Percentiles rank a stretch among this genome's conserved stretches.
These are phyloP conservation scores for Serrognathus titanus DNA, from an alignment of 2,888 invertebrate genomes.

Conservation along the genomic window DNA sequence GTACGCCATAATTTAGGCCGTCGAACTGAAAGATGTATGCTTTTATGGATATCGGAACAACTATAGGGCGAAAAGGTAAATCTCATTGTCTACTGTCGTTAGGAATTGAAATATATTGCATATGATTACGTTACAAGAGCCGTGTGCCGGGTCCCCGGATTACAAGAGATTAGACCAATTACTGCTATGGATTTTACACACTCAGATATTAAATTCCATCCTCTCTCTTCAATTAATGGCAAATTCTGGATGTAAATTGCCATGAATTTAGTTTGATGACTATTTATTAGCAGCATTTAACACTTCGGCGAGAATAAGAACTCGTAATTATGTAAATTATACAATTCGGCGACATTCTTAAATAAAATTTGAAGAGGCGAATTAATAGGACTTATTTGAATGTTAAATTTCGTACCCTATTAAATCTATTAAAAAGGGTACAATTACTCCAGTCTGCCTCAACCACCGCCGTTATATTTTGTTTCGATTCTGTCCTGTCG, in stretches of 20 bases:
- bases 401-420: too few species aligned
- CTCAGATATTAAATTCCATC: conserved; percentile 24
- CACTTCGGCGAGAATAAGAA: too few species aligned
- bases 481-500: not conserved
- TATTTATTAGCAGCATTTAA: not conserved
- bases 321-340: too few species aligned
- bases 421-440: too few species aligned
- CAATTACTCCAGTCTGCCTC: too few species aligned
- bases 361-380: too few species aligned
- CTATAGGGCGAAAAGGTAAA: conserved; percentile 1
- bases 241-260: conserved; percentile 8
- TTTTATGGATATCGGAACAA: not conserved
- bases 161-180: conserved; percentile 33
- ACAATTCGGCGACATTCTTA: too few species aligned
- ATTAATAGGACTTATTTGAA: too few species aligned
- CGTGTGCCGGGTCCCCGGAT: conserved; percentile 24
- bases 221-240: conserved; percentile 18
- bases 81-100: conserved; percentile 16
- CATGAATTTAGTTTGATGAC: not conserved
- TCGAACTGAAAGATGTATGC: not conserved
- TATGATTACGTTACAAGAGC: conserved; percentile 27
- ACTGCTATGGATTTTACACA: conserved; percentile 29
- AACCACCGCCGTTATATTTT: not conserved
- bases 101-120: conserved; percentile 30
- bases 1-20: not conserved